Evolutionary conservation across 2,113 vertebrate genomes (phyloP), one percentile per base, ranked within the genome.

Genomic region (Platichthys flesus): DNA sequence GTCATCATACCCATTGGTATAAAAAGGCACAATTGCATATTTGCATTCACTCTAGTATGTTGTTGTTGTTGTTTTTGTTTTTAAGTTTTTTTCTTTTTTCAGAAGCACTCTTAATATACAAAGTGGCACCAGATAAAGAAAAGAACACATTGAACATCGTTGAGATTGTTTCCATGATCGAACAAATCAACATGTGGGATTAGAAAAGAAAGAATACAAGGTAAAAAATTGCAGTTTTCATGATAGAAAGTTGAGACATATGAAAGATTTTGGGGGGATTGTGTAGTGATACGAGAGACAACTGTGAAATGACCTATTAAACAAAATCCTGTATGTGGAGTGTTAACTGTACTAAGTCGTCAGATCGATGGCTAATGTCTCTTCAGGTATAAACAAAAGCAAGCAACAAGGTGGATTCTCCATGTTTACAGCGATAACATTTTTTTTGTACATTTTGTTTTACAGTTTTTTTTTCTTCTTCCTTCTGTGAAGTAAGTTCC

Each of bases 21-120:
- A 98, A 99, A 94, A 99, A 99, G 98, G 97, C 97, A 99, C 97
- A 96, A 95, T 98, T 99, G 97, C 97, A 98, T 98, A 96, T 96
- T 98, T 94, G 97, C 96, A 98, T 99, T 99, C 97, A 96, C 95
- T 95, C 96, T 95, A 95, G 94, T 85, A 90, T 92, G 90, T 82
- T 86, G 72, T 85, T 66, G 85, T 2, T 61, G 63, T 72, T 80
- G 67, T 71, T 66, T 69, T 67, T 66, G 24, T 23, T 60, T 14
- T 2, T 40, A 10, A 23, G 23, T 23, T 23, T 10, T 21, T 61
- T 18, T 49, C 74, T 67, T 91, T 95, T 93, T 94, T 95, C 93
- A 97, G 96, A 97, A 99, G 94, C 96, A 97, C 95, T 96, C 95
- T 96, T 94, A 95, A 96, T 96, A 95, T 95, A 94, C 93, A 96